Conservation (phyloP, 2,113 vertebrate genomes). For the Sardina pilchardus region DNA sequence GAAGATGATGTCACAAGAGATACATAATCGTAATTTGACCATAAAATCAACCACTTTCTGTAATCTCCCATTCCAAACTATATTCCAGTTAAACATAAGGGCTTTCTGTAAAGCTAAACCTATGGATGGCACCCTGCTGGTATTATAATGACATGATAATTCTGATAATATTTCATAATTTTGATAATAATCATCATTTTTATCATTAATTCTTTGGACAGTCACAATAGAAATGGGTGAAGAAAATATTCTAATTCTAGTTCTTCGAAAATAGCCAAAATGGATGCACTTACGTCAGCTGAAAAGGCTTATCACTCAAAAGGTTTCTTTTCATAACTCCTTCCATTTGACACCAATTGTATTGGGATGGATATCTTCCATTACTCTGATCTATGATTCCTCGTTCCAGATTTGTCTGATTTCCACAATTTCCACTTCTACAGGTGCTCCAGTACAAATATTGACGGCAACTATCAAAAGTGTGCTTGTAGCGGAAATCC, state of each 20-base stretch:
- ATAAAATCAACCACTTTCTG: no score
- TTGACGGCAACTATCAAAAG: slow-evolving; percentile 19
- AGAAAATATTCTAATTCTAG: not conserved
- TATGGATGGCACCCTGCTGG: not conserved
- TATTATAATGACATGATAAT: no score
- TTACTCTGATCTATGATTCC: slow-evolving; percentile 37
- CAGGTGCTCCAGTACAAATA: slow-evolving; percentile 26
- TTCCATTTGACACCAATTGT: slow-evolving; percentile 62
- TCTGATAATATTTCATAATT: no score
- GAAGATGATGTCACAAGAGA: no score
- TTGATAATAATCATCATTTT: no score
- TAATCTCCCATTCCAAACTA: no score
- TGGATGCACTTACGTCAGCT: slow-evolving; percentile 47
- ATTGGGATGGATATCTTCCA: not conserved
- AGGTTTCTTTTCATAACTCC: slow-evolving; percentile 43
- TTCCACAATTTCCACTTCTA: slow-evolving; percentile 43
- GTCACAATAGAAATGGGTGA: not conserved
- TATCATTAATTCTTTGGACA: not conserved
- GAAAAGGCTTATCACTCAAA: slow-evolving; percentile 57
- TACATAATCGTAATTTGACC: no score
- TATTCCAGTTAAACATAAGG: not conserved
- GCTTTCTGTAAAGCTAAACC: not conserved
- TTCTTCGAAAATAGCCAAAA: not conserved
- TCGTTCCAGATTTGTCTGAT: rapidly evolving
- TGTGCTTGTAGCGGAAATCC: slow-evolving; percentile 44